Evolutionary conservation across 2,888 invertebrate genomes (phyloP).

Genomic region (Piscicola geometra): DNA sequence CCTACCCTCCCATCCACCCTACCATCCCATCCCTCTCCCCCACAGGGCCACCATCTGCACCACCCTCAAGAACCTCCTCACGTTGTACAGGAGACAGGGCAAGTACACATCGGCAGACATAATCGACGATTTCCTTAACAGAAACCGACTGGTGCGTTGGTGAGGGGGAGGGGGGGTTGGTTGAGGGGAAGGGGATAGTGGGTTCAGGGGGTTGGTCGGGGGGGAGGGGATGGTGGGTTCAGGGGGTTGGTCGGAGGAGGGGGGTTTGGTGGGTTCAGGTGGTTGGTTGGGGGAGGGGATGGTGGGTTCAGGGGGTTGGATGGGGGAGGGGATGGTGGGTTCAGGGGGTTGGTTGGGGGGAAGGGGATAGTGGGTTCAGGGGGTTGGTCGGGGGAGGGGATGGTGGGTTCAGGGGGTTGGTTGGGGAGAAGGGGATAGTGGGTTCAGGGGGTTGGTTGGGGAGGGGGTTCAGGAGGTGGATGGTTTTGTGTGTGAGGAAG

Average conservation of each 20-base stretch:
- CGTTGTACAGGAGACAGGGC: slow-evolving; percentile 93
- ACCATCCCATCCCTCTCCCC: too few relatives aligned
- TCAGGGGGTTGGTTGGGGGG: not conserved
- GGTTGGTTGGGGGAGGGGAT: too few relatives aligned
- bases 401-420: not conserved
- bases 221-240: too few relatives aligned
- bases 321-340: not conserved
- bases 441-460: slow-evolving; percentile 20
- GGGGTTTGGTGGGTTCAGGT: too few relatives aligned
- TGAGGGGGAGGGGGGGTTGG: not conserved
- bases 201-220: too few relatives aligned
- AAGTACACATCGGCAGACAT: slow-evolving; percentile 99
- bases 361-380: not conserved
- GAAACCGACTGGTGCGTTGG: slow-evolving; percentile 61
- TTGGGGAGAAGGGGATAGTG: slow-evolving; percentile 43
- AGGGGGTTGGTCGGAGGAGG: too few relatives aligned
- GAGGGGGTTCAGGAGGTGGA: slow-evolving; percentile 56
- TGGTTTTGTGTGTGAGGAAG: slow-evolving; percentile 73
- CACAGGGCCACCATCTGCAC: slow-evolving; percentile 64
- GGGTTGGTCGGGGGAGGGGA: slow-evolving; percentile 13
- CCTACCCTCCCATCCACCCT: too few relatives aligned
- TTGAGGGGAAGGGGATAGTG: too few relatives aligned
- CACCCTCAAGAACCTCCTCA: slow-evolving; percentile 94
- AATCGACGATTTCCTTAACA: slow-evolving; percentile 91
- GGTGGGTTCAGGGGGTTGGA: not conserved